Conservation (phyloP, 2,113 vertebrate genomes). For the Tylochromis polylepis region DNA sequence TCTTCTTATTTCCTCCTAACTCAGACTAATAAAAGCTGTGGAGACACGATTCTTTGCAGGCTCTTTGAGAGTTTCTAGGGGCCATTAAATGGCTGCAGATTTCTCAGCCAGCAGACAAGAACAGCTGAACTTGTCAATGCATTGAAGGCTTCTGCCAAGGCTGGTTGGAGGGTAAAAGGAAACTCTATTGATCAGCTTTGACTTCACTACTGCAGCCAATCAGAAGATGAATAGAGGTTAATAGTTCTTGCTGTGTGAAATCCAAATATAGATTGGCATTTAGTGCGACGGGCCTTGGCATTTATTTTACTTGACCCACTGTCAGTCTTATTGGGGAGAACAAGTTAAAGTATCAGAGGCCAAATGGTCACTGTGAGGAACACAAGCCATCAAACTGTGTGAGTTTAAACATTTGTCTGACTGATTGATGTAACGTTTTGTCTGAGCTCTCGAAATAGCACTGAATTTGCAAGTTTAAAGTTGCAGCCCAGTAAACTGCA, state of each 20-base stretch:
- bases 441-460: background rate
- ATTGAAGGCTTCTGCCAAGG: slow-evolving; percentile 28
- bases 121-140: slow-evolving; percentile 33
- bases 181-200: slow-evolving; percentile 49
- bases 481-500: background rate
- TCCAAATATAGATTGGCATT: slow-evolving; percentile 59
- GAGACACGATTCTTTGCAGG: background rate
- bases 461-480: background rate
- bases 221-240: slow-evolving; percentile 52
- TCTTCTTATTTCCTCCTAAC: background rate
- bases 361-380: background rate
- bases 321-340: background rate
- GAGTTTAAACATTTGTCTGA: background rate
- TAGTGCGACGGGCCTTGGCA: slow-evolving; percentile 29
- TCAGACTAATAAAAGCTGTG: background rate
- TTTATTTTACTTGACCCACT: slow-evolving; percentile 31
- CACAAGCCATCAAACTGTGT: background rate
- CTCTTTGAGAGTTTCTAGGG: background rate
- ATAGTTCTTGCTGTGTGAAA: slow-evolving; percentile 32
- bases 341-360: slow-evolving; percentile 13
- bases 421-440: slow-evolving; percentile 5
- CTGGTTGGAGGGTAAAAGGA: slow-evolving; percentile 31
- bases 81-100: background rate
- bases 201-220: slow-evolving; percentile 28
- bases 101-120: background rate